These are phyloP conservation scores for Cosmopolites sordidus DNA, from an alignment of 2,888 invertebrate species.

Conservation along the genomic window DNA sequence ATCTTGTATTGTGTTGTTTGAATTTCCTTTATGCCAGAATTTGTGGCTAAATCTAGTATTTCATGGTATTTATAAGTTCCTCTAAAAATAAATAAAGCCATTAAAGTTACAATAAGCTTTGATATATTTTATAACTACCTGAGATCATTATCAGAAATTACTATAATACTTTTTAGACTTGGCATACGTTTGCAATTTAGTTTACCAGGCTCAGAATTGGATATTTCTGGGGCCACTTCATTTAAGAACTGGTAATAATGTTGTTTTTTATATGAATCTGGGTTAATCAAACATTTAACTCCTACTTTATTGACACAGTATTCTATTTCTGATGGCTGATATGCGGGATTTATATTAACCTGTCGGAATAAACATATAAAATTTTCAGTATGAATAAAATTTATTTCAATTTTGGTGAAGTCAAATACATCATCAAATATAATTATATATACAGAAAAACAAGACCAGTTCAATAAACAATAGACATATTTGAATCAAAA, in stretches of 20 bases:
- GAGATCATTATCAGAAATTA: slow-evolving; percentile 52
- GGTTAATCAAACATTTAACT: slow-evolving; percentile 62
- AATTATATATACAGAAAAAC: too few relatives aligned
- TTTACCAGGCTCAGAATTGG: slow-evolving; percentile 47
- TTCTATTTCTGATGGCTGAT: slow-evolving; percentile 63
- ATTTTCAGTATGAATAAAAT: too few relatives aligned
- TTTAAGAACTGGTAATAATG: slow-evolving; percentile 64
- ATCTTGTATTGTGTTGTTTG: slow-evolving; percentile 49
- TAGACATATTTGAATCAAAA: too few relatives aligned
- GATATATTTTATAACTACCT: slow-evolving; percentile 47
- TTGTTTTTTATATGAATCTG: slow-evolving; percentile 59
- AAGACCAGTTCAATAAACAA: too few relatives aligned
- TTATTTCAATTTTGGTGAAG: too few relatives aligned
- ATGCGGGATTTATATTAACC: slow-evolving; percentile 76
- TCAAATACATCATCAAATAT: too few relatives aligned
- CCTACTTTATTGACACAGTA: slow-evolving; percentile 69
- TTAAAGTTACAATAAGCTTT: neutral
- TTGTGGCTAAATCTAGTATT: slow-evolving; percentile 41
- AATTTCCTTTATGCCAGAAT: slow-evolving; percentile 41
- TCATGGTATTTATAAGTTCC: slow-evolving; percentile 47
- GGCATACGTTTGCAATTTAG: slow-evolving; percentile 52
- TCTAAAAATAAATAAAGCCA: slow-evolving; percentile 41
- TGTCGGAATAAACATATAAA: slow-evolving; percentile 39
- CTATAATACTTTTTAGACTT: slow-evolving; percentile 54
- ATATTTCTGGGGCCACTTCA: slow-evolving; percentile 58